phyloP scores from a whole-genome alignment of 2,888 invertebrate genomes.

The Dione vanillae region DNA sequence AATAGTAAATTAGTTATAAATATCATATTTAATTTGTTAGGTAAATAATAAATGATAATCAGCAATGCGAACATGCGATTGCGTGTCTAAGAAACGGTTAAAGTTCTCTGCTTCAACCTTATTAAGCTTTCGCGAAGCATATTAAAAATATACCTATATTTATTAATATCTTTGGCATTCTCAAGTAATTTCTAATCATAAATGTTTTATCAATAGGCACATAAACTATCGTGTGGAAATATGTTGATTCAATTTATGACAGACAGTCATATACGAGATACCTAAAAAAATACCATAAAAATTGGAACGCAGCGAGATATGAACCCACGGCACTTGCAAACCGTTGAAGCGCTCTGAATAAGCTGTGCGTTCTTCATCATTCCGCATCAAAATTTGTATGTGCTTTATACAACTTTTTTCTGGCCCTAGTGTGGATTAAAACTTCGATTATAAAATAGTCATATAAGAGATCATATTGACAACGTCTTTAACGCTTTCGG shows the following conservation, averaged over 20 bases:
- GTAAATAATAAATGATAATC: conserved; percentile 22
- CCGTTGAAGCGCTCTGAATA: no score
- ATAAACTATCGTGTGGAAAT: not conserved
- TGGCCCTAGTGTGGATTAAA: no score
- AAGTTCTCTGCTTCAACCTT: conserved; percentile 4
- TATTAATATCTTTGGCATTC: conserved; percentile 24
- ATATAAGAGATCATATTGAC: no score
- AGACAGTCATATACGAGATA: no score
- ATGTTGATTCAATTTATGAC: not conserved
- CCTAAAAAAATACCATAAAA: no score
- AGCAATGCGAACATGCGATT: not conserved
- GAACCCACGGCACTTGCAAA: no score
- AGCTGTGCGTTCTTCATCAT: no score
- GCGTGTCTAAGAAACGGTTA: conserved; percentile 12
- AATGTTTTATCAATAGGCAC: not conserved
- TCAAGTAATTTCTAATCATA: conserved; percentile 2
- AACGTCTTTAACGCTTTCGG: no score
- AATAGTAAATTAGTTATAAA: not conserved
- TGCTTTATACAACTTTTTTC: no score
- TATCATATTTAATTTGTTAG: not conserved
- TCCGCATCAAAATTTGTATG: no score
- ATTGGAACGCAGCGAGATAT: no score
- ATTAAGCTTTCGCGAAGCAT: not conserved
- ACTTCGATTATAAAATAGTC: no score
- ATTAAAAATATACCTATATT: not conserved